phyloP scores from a whole-genome alignment of 2,113 vertebrate species.

The Sceloporus tristichus region DNA sequence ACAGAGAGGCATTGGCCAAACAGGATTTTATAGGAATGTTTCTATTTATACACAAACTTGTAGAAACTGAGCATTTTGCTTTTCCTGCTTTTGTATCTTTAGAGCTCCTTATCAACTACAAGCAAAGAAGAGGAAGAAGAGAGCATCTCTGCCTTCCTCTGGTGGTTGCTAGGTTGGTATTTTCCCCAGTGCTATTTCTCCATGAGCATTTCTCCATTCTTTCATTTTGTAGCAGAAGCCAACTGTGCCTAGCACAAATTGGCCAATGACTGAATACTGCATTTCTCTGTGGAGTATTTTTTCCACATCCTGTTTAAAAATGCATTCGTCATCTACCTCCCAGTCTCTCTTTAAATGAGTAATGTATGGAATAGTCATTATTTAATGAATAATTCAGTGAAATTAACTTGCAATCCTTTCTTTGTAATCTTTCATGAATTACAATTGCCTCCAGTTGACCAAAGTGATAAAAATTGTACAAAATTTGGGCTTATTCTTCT shows the following conservation, averaged over 20 bases:
- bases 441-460: not conserved
- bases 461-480: too few relatives aligned
- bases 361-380: too few relatives aligned
- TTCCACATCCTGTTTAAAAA: not conserved
- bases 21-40: not conserved
- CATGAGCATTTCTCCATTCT: not conserved
- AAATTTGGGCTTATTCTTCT: not conserved
- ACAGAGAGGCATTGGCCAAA: too few relatives aligned
- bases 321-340: not conserved
- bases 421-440: too few relatives aligned
- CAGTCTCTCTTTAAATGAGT: not conserved
- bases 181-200: constrained; percentile 2
- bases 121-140: constrained; percentile 73
- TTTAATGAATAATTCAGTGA: too few relatives aligned
- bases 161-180: constrained; percentile 91
- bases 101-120: constrained; percentile 81
- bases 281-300: not conserved
- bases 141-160: constrained; percentile 83
- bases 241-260: not conserved
- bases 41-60: not conserved
- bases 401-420: not conserved
- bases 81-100: constrained; percentile 17
- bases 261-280: not conserved
- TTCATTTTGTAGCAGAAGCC: not conserved
- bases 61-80: not conserved